Base-by-base conservation (phyloP, 1,140 invertebrate genomes). In the Megalonaias nervosa region DNA sequence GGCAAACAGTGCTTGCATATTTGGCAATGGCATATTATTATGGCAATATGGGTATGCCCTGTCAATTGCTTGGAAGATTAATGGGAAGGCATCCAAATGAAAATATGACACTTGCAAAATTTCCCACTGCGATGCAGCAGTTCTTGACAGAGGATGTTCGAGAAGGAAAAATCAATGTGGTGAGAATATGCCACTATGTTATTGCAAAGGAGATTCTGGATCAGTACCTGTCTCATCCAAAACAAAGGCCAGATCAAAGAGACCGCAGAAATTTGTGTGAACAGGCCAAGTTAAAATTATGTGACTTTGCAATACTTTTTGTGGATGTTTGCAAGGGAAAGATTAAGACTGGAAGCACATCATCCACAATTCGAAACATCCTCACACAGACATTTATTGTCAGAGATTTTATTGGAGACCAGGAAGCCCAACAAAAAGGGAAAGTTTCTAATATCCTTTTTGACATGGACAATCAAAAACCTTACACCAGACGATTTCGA, bases 201-300 rank as follows among this genome's bases (percentile, higher is more conserved):
- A 61, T 86, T 23, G 85, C 85, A n/a, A 83, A 77, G 64, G 85
- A 86, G 72, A 86, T 86, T 12, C 60, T 86, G 2, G 83, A 86
- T 16, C 82, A 81, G 23, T 67, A 82, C 15, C 56, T 80, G 17
- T 19, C 56, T 13, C 26, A 56, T 60, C 31, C 31, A 16, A 56
- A 17, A 56, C 23, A 56, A 66, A 21, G 26, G 14, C 19, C 59
- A 0, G 38, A 48, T 23, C 21, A 70, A 58, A 12, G n/a, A 48
- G 11, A 17, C 2, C 62, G 66, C 38, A 67, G 61, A 68, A 55
- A 72, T 23, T 60, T 83, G 1, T 64, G 74, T 67, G 17, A 57
- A 17, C 57, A 67, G 16, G 76, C 82, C 13, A 79, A 71, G 56
- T 21, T 48, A 58, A 67, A 74, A 12, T 57, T 83, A 14, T 19